Evolutionary conservation across 1,140 invertebrate genomes (phyloP).

Genomic region (Danaus melanippus): DNA sequence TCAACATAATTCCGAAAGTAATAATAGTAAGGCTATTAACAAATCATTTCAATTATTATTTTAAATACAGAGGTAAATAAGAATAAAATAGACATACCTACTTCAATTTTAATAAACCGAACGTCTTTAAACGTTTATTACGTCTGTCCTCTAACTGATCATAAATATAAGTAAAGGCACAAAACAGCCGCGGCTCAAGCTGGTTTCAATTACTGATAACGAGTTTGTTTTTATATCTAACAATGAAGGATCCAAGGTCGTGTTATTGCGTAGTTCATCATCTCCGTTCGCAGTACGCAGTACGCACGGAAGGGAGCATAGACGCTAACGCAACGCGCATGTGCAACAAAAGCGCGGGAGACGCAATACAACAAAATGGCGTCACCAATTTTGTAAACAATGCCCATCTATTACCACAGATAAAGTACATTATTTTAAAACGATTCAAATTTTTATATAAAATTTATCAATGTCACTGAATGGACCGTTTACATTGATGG

Average conservation of each 20-base stretch:
- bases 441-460: too few species aligned
- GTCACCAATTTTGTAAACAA: conserved; percentile 22
- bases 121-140: too few species aligned
- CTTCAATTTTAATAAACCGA: too few species aligned
- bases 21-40: too few species aligned
- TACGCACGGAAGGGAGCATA: conserved; percentile 16
- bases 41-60: too few species aligned
- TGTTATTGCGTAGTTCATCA: conserved; percentile 40
- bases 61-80: too few species aligned
- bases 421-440: conserved; percentile 7
- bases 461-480: too few species aligned
- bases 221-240: conserved; percentile 18
- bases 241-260: conserved; percentile 30
- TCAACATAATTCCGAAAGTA: too few species aligned
- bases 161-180: conserved; percentile 1
- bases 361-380: conserved; percentile 29
- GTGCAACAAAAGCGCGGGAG: conserved; percentile 36
- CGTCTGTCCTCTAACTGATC: too few species aligned
- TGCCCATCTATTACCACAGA: conserved; percentile 4
- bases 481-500: not conserved
- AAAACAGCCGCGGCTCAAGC: conserved; percentile 3
- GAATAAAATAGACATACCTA: too few species aligned
- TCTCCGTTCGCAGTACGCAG: conserved; percentile 20
- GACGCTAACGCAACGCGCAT: conserved; percentile 30
- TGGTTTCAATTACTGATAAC: conserved; percentile 23